Conservation (phyloP, 2,888 invertebrate species). For the Alviniconcha strummeri region DNA sequence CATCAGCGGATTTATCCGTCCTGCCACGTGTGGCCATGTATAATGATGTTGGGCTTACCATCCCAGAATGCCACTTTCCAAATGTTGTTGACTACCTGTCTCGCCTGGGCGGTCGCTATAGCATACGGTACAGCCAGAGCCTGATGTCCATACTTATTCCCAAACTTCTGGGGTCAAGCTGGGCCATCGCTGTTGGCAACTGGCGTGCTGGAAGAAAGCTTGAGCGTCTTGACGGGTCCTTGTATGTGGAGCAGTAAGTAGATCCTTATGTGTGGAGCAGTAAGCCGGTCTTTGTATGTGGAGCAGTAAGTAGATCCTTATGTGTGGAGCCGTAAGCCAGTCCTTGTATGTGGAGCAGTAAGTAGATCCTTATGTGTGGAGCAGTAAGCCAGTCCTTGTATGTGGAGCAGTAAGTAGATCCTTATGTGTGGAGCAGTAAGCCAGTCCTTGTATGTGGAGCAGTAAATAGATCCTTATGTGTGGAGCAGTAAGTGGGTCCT, state of each 20-base stretch:
- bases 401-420: too few species aligned
- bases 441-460: neutral
- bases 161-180: conserved; percentile 27
- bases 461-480: too few species aligned
- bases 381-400: neutral
- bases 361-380: too few species aligned
- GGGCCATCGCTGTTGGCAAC: conserved; percentile 36
- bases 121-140: conserved; percentile 28
- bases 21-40: conserved; percentile 39
- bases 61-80: conserved; percentile 38
- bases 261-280: too few species aligned
- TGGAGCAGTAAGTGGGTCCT: too few species aligned
- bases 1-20: conserved; percentile 41
- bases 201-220: conserved; percentile 26
- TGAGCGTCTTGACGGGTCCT: conserved; percentile 26
- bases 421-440: conserved; percentile 33
- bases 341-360: conserved; percentile 19
- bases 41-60: conserved; percentile 22
- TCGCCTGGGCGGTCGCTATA: conserved; percentile 17
- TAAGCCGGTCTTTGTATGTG: neutral
- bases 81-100: conserved; percentile 37
- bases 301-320: conserved; percentile 18
- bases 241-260: conserved; percentile 23
- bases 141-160: conserved; percentile 9
- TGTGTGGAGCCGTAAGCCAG: neutral